A percentile compares a stretch with the other conserved stretches of the same genome.
Evolutionary conservation across 1,140 invertebrate species (phyloP).

Genomic region (Polypedilum vanderplanki): DNA sequence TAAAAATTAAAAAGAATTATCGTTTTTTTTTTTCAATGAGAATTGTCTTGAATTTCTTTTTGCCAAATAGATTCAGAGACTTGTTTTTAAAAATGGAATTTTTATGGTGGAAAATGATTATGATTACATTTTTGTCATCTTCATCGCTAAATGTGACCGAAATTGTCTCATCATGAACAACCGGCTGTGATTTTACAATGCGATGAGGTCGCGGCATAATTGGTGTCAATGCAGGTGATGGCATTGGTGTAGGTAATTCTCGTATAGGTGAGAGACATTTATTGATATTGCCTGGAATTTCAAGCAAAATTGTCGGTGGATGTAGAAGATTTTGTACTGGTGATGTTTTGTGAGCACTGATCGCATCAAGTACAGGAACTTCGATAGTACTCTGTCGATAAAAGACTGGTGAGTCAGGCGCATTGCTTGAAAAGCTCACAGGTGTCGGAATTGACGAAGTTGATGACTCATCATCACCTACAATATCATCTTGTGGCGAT

Average conservation of each 20-base stretch:
- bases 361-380: constrained; percentile 57
- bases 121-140: constrained; percentile 37
- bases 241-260: constrained; percentile 61
- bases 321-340: constrained; percentile 49
- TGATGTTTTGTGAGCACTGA: constrained; percentile 53
- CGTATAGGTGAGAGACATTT: constrained; percentile 66
- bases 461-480: constrained; percentile 54
- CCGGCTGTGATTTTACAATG: constrained; percentile 32
- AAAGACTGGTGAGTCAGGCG: constrained; percentile 50
- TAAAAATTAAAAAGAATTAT: background rate
- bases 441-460: constrained; percentile 53
- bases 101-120: background rate
- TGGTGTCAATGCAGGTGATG: constrained; percentile 60
- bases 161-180: constrained; percentile 34
- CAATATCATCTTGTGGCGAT: constrained; percentile 59
- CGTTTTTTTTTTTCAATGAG: background rate
- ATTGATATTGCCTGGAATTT: constrained; percentile 61
- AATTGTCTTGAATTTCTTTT: background rate
- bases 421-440: constrained; percentile 48
- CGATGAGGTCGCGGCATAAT: constrained; percentile 46
- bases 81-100: too few species aligned
- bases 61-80: too few species aligned
- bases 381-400: constrained; percentile 48
- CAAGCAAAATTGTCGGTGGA: constrained; percentile 61
- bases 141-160: constrained; percentile 39